These are phyloP conservation scores for Mayetiola destructor DNA, from an alignment of 2,888 invertebrate genomes.

Conservation along the genomic window DNA sequence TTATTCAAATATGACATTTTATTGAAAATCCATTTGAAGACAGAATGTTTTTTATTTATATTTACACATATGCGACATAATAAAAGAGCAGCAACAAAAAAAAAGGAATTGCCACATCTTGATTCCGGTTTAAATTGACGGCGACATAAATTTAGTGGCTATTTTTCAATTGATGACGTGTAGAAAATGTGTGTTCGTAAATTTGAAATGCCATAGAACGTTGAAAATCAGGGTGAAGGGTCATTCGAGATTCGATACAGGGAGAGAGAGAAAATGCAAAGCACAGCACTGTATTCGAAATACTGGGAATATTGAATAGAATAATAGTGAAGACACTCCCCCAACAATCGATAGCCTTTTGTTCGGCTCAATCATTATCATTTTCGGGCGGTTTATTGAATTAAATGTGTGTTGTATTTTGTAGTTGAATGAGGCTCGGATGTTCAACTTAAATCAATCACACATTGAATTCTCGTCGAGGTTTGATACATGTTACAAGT, in stretches of 20 bases:
- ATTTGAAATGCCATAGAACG: no score
- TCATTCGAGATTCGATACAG: no score
- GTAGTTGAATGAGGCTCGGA: no score
- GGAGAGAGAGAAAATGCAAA: no score
- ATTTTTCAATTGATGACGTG: no score
- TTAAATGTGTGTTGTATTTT: conserved; percentile 4
- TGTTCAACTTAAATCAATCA: no score
- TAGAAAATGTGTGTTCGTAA: no score
- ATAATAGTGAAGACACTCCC: not conserved
- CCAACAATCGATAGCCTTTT: not conserved
- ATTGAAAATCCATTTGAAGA: not conserved
- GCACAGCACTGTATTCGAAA: not conserved
- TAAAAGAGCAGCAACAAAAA: not conserved
- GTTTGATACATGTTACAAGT: no score
- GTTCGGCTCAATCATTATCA: not conserved
- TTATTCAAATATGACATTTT: no score
- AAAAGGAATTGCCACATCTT: not conserved
- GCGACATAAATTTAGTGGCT: no score
- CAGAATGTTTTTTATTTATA: conserved; percentile 6
- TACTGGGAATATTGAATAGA: not conserved
- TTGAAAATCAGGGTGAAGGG: no score
- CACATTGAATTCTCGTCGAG: no score
- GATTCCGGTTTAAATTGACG: not conserved
- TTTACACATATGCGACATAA: conserved; percentile 9
- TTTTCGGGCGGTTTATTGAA: conserved; percentile 11